Percentiles rank a stretch among this genome's conserved stretches.
phyloP scores from a whole-genome alignment of 2,113 vertebrate genomes.

The Peromyscus leucopus region DNA sequence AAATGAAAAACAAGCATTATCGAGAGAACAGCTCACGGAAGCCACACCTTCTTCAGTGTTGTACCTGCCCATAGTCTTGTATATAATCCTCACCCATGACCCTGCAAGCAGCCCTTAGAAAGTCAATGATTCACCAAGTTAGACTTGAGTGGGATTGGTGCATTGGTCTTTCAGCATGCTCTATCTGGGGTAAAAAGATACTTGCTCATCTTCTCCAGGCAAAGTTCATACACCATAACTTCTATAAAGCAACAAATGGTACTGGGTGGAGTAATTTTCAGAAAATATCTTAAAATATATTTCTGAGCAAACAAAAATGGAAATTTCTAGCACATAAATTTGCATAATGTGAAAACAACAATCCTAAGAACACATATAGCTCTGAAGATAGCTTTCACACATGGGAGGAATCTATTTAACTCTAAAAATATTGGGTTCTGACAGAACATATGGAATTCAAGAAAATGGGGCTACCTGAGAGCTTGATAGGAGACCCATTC shows the following conservation, averaged over 20 bases:
- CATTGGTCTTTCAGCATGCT: neutral
- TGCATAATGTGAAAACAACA: neutral
- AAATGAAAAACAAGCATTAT: neutral
- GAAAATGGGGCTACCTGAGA: neutral
- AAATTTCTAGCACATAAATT: neutral
- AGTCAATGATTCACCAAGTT: neutral
- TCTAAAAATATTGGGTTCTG: neutral
- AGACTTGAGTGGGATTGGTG: neutral
- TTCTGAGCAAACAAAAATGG: conserved; percentile 5
- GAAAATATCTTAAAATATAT: neutral
- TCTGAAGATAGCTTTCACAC: neutral
- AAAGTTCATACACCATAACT: neutral
- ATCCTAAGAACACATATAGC: neutral
- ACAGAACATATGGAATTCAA: neutral
- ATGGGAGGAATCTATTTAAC: neutral
- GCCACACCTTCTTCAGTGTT: neutral
- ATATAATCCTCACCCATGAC: neutral
- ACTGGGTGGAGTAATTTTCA: neutral
- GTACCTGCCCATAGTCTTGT: neutral
- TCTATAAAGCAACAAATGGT: neutral
- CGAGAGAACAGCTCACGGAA: neutral
- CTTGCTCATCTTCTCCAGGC: neutral
- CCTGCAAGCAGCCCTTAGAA: neutral
- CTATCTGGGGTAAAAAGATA: neutral
- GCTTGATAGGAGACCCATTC: neutral